Base-by-base conservation (phyloP, 2,888 invertebrate species). In the Archaeoteleia sp. region DNA sequence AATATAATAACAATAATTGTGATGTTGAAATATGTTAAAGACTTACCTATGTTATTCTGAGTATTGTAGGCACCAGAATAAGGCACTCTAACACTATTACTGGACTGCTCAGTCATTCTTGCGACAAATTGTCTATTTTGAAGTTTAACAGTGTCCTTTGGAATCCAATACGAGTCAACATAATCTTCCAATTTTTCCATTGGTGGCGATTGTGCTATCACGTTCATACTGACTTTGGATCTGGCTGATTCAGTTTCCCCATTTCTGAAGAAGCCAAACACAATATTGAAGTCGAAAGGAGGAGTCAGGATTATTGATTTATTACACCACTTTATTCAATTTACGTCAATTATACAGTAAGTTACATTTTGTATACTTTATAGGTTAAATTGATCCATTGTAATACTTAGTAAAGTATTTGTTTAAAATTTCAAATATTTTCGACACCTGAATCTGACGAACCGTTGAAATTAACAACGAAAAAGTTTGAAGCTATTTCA, bases 51-150 rank as follows among this genome's bases (percentile, higher is more conserved):
- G 55, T 62, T 51, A 25, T 68, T 79, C 49, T 80, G 82, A 9
- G 80, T 79, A 58, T 81, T 80, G 37, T 83, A 82, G 35, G 83
- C 81, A 51, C 78, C 83, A 9, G 83, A 80, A 71, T 82, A 82
- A 5, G 84, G 81, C 65, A 85, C 51, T 67, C 75, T 83, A 51
- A 81, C 78, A 74, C 72, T 85, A 45, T 60, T 63, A 20, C 29
- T 48, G 34, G 58, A 51, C 75, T 87, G 85, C 27, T 90, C 90
- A 58, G 88, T 87, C 65, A 89, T 87, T 74, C 88, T 87, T 15
- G 86, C 85, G 53, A 89, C 77, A 76, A 89, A 90, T 67, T 90
- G 89, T 67, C 88, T 90, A n/a, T 88, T 55, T 66, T 78, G 80
- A 63, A 66, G 79, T 46, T 84, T 84, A 10, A 78, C 63, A 46